These are phyloP conservation scores for Eilema depressum DNA, from an alignment of 2,888 invertebrate species.

Conservation along the genomic window DNA sequence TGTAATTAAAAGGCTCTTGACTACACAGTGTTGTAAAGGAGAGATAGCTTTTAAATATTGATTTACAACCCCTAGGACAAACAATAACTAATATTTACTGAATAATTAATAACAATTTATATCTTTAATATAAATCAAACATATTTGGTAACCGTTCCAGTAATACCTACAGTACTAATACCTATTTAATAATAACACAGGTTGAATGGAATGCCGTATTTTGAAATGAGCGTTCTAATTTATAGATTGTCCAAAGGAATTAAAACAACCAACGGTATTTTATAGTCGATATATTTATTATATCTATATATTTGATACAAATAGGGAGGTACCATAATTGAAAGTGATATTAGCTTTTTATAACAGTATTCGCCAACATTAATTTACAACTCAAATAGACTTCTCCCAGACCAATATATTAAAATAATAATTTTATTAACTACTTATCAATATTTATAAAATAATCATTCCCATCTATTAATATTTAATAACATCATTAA, in stretches of 20 bases:
- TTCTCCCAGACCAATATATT: conserved; percentile 23
- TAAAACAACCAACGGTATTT: conserved; percentile 23
- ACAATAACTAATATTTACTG: not conserved
- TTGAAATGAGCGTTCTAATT: not conserved
- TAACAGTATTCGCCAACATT: conserved; percentile 22
- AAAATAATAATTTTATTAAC: conserved; percentile 38
- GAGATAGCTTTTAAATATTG: not conserved
- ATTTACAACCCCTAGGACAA: not conserved
- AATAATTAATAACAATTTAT: not conserved
- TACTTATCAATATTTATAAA: conserved; percentile 49
- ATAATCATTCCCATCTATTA: conserved; percentile 54
- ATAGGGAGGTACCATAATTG: conserved; percentile 16
- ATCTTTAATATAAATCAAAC: not conserved
- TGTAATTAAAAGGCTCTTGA: too few relatives aligned
- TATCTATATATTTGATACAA: not conserved
- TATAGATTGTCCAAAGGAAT: conserved; percentile 1
- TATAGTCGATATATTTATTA: not conserved
- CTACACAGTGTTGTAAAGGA: not conserved
- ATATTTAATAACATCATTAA: conserved; percentile 69
- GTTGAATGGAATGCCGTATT: not conserved
- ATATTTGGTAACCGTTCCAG: not conserved
- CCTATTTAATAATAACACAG: conserved; percentile 1
- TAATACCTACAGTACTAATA: not conserved
- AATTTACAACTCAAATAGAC: conserved; percentile 38
- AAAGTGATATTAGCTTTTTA: conserved; percentile 37